Evolutionary conservation across 1,140 invertebrate genomes (phyloP).

Genomic region (Linepithema humile): DNA sequence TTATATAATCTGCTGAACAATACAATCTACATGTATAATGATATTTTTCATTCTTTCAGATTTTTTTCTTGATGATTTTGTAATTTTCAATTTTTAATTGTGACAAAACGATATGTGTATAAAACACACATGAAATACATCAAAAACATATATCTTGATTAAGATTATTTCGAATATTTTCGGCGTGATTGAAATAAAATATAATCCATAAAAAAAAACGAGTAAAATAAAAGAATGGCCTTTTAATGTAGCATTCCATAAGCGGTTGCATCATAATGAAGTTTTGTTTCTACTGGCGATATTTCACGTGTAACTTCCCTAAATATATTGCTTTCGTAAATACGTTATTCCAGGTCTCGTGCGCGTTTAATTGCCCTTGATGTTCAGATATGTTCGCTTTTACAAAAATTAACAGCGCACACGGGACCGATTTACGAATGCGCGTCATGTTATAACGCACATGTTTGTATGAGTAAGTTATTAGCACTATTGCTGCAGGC

Average conservation of each 20-base stretch:
- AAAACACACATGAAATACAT: not conserved
- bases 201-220: not conserved
- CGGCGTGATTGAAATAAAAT: not conserved
- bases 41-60: constrained; percentile 4
- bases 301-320: constrained; percentile 10
- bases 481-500: constrained; percentile 44
- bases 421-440: constrained; percentile 24
- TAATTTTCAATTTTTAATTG: constrained; percentile 9
- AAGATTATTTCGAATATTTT: not conserved
- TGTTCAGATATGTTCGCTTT: constrained; percentile 25
- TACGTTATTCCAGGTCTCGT: constrained; percentile 19
- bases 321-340: constrained; percentile 36
- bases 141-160: not conserved
- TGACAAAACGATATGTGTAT: not conserved
- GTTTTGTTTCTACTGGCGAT: constrained; percentile 34
- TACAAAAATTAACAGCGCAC: constrained; percentile 22
- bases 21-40: not conserved
- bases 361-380: constrained; percentile 20
- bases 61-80: constrained; percentile 15
- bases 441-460: constrained; percentile 52
- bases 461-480: constrained; percentile 60
- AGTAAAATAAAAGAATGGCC: not conserved
- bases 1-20: constrained; percentile 31
- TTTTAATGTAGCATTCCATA: not conserved
- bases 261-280: not conserved